Evolutionary conservation across 2,113 vertebrate genomes (phyloP), one percentile per base, ranked within the genome.

Genomic region (Guaruba guarouba): DNA sequence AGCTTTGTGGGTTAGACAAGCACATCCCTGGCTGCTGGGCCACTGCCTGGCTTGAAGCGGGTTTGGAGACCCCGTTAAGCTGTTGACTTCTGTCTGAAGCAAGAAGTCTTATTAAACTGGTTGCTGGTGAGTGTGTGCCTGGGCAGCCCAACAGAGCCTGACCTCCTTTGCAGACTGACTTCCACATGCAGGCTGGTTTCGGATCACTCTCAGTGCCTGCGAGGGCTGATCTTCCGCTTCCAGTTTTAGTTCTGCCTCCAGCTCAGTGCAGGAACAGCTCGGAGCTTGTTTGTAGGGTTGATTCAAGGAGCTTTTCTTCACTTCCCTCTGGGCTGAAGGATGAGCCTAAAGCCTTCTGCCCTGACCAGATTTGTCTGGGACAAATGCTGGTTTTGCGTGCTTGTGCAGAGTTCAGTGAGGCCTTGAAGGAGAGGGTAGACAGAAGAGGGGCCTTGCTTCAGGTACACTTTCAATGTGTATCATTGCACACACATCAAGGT

Each of bases 381-480:
- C 25, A 66, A 33, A 11, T 8, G 6, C 37, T 69, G 49, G 22
- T 28, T 80, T 46, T n/a, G 9, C 3, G 0, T 1, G 3, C 33
- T 11, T 37, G 20, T 22, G 18, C 25, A 33, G 48, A 5, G 13
- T 49, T 31, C 25, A 55, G 13, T 4, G 62, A 46, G 49, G 35
- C 71, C 31, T 57, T 61, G 61, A 37, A 79, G 51, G 7, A 11
- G 54, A 59, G 33, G n/a, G 41, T 12, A 5, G 25, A 17, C 17
- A 24, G 48, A 27, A 49, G 43, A 46, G 43, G 29, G 61, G 13
- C n/a, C 33, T 37, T 13, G 7, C 37, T 52, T 79, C 39, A 24
- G 13, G 2, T n/a, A 1, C 1, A 2, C 46, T 79, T 49, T 55
- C 25, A 17, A 7, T 4, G 23, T 10, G 2, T 61, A 2, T 41